Conservation (phyloP, 2,797 vertebrate species). For the Manis javanica region DNA sequence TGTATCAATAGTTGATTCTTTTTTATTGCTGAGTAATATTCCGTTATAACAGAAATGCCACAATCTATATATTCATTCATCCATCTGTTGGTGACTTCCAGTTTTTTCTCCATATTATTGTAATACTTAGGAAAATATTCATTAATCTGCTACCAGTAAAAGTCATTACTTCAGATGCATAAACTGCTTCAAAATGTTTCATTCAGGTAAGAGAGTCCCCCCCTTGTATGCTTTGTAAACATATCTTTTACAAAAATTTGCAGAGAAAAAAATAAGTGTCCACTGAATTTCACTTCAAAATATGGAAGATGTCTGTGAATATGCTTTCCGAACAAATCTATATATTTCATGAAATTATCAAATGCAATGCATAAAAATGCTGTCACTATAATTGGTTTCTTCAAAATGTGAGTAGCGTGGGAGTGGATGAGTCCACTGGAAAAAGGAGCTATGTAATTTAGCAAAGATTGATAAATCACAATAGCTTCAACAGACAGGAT, state of each 20-base stretch:
- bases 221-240: background rate
- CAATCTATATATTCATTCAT: background rate
- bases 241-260: background rate
- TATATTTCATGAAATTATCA: background rate
- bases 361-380: background rate
- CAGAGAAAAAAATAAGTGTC: background rate
- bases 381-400: background rate
- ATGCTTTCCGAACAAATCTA: background rate
- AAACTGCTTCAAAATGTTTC: background rate
- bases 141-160: background rate
- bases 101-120: background rate
- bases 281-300: constrained; percentile 42
- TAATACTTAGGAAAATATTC: background rate
- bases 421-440: background rate
- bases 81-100: background rate
- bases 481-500: background rate
- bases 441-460: background rate
- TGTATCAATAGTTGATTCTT: background rate
- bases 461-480: background rate
- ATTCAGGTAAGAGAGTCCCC: background rate
- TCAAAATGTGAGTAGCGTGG: background rate
- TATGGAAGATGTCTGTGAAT: background rate
- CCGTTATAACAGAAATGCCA: background rate
- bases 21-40: background rate
- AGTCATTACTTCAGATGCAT: background rate